phyloP scores from a whole-genome alignment of 2,888 invertebrate genomes.

The Eurytoma californica region DNA sequence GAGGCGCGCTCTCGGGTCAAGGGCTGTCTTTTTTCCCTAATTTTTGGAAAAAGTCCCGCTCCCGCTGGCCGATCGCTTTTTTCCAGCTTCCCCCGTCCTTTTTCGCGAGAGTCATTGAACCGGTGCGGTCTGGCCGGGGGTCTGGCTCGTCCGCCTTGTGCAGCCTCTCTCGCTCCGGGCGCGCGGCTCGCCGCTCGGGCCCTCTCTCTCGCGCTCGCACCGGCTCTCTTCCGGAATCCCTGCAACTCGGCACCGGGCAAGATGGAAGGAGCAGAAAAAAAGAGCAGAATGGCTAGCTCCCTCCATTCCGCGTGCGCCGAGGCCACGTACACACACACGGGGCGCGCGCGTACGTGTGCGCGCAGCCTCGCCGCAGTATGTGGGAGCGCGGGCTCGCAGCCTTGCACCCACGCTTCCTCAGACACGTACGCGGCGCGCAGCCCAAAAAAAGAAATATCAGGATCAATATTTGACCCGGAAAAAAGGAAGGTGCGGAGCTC shows the following conservation, averaged over 20 bases:
- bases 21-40: background rate
- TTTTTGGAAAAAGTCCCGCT: background rate
- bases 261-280: slow-evolving; percentile 55
- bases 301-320: slow-evolving; percentile 25
- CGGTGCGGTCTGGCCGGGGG: slow-evolving; percentile 37
- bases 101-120: slow-evolving; percentile 60
- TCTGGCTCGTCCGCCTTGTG: background rate
- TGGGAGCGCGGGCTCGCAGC: background rate
- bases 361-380: no score
- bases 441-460: slow-evolving; percentile 62
- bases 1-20: no score
- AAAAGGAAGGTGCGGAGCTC: slow-evolving; percentile 52
- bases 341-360: no score
- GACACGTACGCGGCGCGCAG: slow-evolving; percentile 47
- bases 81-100: slow-evolving; percentile 8
- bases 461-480: slow-evolving; percentile 66
- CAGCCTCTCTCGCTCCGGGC: background rate
- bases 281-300: slow-evolving; percentile 50
- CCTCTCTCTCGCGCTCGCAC: background rate
- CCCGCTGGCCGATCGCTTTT: background rate
- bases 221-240: slow-evolving; percentile 26
- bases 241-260: slow-evolving; percentile 46
- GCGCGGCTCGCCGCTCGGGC: background rate
- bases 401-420: slow-evolving; percentile 46
- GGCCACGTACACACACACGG: background rate